Evolutionary conservation across 1,140 invertebrate species (phyloP), one percentile per base, ranked within the genome.

Genomic region (Drosophila burlai): DNA sequence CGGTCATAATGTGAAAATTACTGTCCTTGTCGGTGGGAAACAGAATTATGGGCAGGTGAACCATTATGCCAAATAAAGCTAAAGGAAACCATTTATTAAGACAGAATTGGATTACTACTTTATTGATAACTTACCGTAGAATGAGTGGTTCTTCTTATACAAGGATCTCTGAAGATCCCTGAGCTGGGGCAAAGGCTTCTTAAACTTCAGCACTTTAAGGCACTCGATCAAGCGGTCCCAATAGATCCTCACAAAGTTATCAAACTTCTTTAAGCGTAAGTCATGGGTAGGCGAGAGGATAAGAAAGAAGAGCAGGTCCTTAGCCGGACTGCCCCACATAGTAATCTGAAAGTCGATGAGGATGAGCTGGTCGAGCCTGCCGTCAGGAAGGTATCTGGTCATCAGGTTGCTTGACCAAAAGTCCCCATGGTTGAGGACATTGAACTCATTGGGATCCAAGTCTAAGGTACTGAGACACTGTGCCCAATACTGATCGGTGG

Each of bases 381-480:
- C 85, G 40, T 78, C 26, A 0, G 83, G 58, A 50, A 72, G 81
- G 59, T 93, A 93, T 42, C 80, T 91, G 71, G 91, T 93, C 69
- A 94, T 81, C 4, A 94, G 76, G 58, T 94, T 94, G 54, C 93
- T 90, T 0, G 74, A 77, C 91, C 91, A 92, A 18, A 93, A 94
- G 81, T 96, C 95, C 7, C 95, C 95, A 59, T 96, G 95, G 71
- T 93, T 95, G 8, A 96, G 86, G 0, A 95, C 95, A 69, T 94
- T 94, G 60, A 95, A 95, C 9, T 94, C 93, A 31, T 93, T 91
- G 2, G 92, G 68, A 26, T 94, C 59, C 2, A 58, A 13, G 0
- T 90, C 57, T 4, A 91, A n/a, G 4, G 80, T 54, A 24, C 43
- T 58, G 0, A 42, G 1, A 9, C 50, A 43, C 29, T 68, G 76